These are phyloP conservation scores for Hexactinellida sp. DNA, from an alignment of 37 sponge, comb jelly and placozoan genomes.

Conservation along the genomic window DNA sequence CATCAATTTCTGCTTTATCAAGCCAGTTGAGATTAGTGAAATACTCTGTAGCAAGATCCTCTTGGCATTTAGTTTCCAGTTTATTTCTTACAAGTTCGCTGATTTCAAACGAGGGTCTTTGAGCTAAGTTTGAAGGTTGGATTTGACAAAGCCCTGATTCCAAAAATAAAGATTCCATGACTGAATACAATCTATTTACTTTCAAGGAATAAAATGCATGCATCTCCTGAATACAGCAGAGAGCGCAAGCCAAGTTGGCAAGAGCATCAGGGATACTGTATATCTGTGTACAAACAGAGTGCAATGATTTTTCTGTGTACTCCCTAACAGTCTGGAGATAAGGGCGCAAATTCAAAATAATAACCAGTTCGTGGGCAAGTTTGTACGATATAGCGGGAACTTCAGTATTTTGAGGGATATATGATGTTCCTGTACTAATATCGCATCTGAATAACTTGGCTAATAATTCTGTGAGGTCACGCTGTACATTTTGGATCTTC, in stretches of 20 bases:
- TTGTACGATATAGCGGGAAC: neutral
- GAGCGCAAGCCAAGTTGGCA: neutral
- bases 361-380: neutral
- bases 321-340: neutral
- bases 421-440: neutral
- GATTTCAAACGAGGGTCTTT: neutral
- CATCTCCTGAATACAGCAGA: constrained; percentile 4
- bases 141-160: neutral
- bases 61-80: neutral
- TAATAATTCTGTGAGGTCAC: neutral
- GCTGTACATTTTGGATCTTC: neutral
- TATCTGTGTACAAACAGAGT: neutral
- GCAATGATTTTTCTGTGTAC: neutral
- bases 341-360: neutral
- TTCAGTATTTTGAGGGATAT: neutral
- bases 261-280: neutral
- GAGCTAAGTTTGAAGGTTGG: neutral
- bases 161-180: neutral
- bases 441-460: neutral
- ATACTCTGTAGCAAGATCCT: neutral
- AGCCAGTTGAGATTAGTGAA: neutral
- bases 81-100: neutral
- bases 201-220: neutral
- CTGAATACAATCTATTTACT: neutral
- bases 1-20: neutral